Base-by-base conservation (phyloP, 2,888 invertebrate genomes). In the Orthosia gothica region DNA sequence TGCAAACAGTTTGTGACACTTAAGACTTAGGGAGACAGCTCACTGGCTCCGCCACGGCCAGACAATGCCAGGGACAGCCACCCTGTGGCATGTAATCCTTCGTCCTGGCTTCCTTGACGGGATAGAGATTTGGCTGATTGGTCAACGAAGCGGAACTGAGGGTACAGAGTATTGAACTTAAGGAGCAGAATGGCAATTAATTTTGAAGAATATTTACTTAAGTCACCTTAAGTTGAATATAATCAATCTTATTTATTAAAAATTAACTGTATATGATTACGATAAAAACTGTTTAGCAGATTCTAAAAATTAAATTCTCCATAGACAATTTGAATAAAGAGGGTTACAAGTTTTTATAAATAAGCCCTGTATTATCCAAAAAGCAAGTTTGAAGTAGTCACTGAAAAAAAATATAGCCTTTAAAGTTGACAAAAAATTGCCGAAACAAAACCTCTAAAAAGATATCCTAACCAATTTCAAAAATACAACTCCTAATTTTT, bases 1-100 rank as follows among this genome's bases (percentile, higher is more conserved):
- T 47, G 64, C 52, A 70, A 66, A 63, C 45, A 72, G 58, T 59
- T 71, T 59, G 16, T 55, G 63, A 77, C 66, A 64, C 58, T 62
- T 67, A 16, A 18, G 62, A 26, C 45, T 71, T 71, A 70, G 50
- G 49, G 13, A 18, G 74, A 47, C 50, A 45, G 54, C 23, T 61
- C 50, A 80, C 61, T 65, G 74, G 49, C n/a, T 23, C 13, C 26
- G 50, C 45, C 45, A 45, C 52, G 15, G 47, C 23, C 50, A 57
- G 79, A 70, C 79, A 12, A n/a, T 32, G 62, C n/a, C 79, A 40
- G 57, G 5, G 32, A 32, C 32, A 32, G 32, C 32, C 32, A 32
- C 32, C 32, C 45, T 63, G 26, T 26, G 76, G 78, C 76, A 49
- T 32, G 26, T 69, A 81, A 79, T 75, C 76, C 76, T 63, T 49